phyloP scores from a whole-genome alignment of 2,888 invertebrate species.

The Schrankia costaestrigalis region DNA sequence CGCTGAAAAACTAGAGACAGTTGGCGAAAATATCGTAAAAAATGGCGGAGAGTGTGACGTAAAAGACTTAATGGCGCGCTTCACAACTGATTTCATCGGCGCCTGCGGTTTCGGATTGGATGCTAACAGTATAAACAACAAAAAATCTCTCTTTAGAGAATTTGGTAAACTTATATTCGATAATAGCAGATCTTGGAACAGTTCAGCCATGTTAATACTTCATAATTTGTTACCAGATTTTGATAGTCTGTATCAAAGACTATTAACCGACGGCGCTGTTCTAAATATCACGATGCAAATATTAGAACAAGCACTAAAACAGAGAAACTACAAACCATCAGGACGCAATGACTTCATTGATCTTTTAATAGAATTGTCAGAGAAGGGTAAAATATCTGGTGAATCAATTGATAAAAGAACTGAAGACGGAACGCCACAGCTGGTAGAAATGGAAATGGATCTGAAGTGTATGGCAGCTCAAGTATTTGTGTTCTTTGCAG shows the following conservation, averaged over 20 bases:
- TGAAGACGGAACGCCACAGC: slow-evolving; percentile 43
- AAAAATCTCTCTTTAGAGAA: slow-evolving; percentile 44
- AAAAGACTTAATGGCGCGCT: slow-evolving; percentile 54
- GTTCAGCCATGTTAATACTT: slow-evolving; percentile 25
- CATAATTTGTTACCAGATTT: slow-evolving; percentile 49
- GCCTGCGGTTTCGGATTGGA: slow-evolving; percentile 57
- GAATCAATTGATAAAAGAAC: slow-evolving; percentile 50
- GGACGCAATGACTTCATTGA: slow-evolving; percentile 55
- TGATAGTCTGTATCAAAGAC: slow-evolving; percentile 19
- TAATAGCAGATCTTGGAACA: slow-evolving; percentile 25
- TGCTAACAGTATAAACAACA: slow-evolving; percentile 48
- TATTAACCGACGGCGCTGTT: slow-evolving; percentile 20
- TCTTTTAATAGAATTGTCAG: slow-evolving; percentile 44
- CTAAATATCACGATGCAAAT: slow-evolving; percentile 34
- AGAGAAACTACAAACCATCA: slow-evolving; percentile 49
- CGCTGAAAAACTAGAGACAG: slow-evolving; percentile 47
- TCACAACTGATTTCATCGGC: slow-evolving; percentile 56
- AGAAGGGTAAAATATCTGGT: slow-evolving; percentile 48
- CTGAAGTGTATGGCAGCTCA: slow-evolving; percentile 47
- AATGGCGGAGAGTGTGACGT: slow-evolving; percentile 43
- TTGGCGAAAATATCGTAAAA: slow-evolving; percentile 38
- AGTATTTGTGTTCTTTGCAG: slow-evolving; percentile 59
- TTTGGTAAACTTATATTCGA: slow-evolving; percentile 42
- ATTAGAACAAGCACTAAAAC: slow-evolving; percentile 40
- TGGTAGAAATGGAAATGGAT: slow-evolving; percentile 48